Percentiles rank a stretch among this genome's conserved stretches.
Conservation (phyloP, 2,888 invertebrate species). For the Erebia epiphron region DNA sequence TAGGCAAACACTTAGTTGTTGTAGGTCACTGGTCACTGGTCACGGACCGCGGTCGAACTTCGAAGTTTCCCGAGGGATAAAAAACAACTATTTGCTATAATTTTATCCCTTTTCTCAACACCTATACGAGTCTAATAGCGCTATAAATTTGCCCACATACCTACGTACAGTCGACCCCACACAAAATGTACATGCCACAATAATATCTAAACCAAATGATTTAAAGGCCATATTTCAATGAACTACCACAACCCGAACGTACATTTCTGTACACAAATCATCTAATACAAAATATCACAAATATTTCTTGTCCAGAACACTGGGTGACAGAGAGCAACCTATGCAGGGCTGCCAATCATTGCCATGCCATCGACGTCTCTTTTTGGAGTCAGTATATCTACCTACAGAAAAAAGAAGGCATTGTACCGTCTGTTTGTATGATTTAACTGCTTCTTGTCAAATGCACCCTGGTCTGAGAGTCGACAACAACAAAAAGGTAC, state of each 20-base stretch:
- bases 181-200: conserved; percentile 24
- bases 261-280: conserved; percentile 76
- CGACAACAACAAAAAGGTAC: too few species aligned
- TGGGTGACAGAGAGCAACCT: conserved; percentile 61
- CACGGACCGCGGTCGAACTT: too few species aligned
- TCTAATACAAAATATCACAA: conserved; percentile 79
- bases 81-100: conserved; percentile 22
- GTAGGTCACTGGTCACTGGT: too few species aligned
- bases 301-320: conserved; percentile 78
- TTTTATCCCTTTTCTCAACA: conserved; percentile 27
- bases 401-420: not conserved
- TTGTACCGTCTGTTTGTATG: too few species aligned
- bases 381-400: not conserved
- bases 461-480: too few species aligned
- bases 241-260: conserved; percentile 29
- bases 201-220: conserved; percentile 23
- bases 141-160: conserved; percentile 58
- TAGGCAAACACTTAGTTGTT: too few species aligned
- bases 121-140: conserved; percentile 45
- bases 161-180: conserved; percentile 45
- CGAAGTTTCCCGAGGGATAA: not conserved
- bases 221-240: conserved; percentile 35
- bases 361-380: not conserved
- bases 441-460: too few species aligned
- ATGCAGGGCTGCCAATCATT: conserved; percentile 5